Evolutionary conservation across 2,888 invertebrate genomes (phyloP).

Genomic region (Parasteatoda lunata): DNA sequence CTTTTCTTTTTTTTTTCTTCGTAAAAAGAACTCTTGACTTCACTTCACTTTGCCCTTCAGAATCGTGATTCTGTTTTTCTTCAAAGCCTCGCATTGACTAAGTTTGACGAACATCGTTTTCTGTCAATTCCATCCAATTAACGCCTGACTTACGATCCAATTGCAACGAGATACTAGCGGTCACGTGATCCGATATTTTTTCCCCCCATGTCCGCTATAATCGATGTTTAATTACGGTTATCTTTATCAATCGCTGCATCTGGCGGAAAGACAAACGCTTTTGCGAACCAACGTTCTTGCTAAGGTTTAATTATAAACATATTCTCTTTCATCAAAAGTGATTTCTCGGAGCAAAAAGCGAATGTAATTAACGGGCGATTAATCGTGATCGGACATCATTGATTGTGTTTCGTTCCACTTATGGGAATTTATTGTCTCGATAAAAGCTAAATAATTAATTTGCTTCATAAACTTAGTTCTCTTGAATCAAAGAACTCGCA

Average conservation of each 20-base stretch:
- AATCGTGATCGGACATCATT: conserved; percentile 2
- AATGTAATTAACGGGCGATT: background rate
- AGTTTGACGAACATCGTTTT: conserved; percentile 20
- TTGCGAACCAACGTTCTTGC: background rate
- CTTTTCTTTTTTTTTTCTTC: background rate
- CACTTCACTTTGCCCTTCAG: background rate
- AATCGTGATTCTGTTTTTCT: conserved; percentile 46
- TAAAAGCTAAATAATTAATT: conserved; percentile 2
- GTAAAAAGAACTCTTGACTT: background rate
- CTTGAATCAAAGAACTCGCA: background rate
- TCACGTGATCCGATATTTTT: background rate
- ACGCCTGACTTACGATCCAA: conserved; percentile 38
- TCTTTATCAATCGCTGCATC: conserved; percentile 3
- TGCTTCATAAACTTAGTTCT: background rate
- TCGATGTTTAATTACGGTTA: conserved; percentile 2
- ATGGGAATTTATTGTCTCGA: background rate
- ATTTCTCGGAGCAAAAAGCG: background rate
- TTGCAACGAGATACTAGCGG: background rate
- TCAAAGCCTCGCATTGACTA: conserved; percentile 28
- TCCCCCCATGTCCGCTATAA: background rate
- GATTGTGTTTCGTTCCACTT: background rate
- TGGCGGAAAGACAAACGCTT: background rate
- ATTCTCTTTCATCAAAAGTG: background rate
- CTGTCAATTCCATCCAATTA: conserved; percentile 48
- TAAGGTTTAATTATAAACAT: conserved; percentile 3